Conservation (phyloP, 2,113 vertebrate genomes). For the Myotis davidii region DNA sequence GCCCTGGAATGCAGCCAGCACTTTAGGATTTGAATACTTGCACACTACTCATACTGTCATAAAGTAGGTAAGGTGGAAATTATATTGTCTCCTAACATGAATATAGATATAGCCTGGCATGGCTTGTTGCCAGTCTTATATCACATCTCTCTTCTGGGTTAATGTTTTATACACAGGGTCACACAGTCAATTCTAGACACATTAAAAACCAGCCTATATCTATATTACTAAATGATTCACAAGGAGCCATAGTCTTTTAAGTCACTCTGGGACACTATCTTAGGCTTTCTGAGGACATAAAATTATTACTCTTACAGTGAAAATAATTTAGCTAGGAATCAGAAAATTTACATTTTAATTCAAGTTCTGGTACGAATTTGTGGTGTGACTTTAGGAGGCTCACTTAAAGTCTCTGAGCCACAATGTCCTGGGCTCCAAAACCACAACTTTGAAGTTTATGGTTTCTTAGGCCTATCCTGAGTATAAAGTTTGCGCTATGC, state of each 20-base stretch:
- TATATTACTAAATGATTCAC: conserved; percentile 38
- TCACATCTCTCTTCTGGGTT: neutral
- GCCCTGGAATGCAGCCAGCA: neutral
- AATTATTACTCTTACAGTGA: neutral
- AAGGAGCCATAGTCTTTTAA: neutral
- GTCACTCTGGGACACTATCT: neutral
- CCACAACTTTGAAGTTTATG: neutral
- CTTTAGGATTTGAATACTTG: neutral
- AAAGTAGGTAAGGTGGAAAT: conserved; percentile 5
- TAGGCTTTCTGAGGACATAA: neutral
- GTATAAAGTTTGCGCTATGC: conserved; percentile 23
- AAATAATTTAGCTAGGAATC: conserved; percentile 26
- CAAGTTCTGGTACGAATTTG: neutral
- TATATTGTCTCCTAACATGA: neutral
- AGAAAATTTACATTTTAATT: conserved; percentile 15
- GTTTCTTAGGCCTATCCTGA: neutral
- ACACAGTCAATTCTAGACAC: neutral
- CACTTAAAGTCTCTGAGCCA: neutral
- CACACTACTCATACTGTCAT: neutral
- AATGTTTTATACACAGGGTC: neutral
- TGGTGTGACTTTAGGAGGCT: neutral
- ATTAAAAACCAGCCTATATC: conserved; percentile 17
- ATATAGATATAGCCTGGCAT: neutral
- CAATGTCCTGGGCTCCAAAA: neutral
- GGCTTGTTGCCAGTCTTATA: neutral